Base-by-base conservation (phyloP, 2,888 invertebrate genomes). In the Leptinotarsa rubiginosa region DNA sequence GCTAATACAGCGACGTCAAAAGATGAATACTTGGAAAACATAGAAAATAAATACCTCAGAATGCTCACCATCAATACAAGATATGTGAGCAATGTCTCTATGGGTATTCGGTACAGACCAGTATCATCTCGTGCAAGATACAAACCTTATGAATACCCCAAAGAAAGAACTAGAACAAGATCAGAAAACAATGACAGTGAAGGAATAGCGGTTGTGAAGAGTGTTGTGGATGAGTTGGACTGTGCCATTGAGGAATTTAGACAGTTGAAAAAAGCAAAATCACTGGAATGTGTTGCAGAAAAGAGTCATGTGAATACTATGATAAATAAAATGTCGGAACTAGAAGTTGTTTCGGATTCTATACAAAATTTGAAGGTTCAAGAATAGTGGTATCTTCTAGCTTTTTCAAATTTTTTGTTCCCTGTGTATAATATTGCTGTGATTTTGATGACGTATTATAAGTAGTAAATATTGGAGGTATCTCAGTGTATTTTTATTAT, bases 281-380 rank as follows among this genome's bases (percentile, higher is more conserved):
- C 92, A 0, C 87, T 92, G 56, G 92, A 92, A 83, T 91, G 91
- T 85, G 70, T 88, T 83, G 79, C 90, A 12, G 87, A 91, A 74
- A 84, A 88, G n/a, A 65, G 75, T 54, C 82, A 79, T 13, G 84
- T 85, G 74, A 72, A 81, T 65, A 78, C 77, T 67, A 77, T 69
- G 18, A 79, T 83, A 47, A 64, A 69, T 16, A 81, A 79, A 56
- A 73, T 76, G 16, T 90, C 90, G 5, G 92, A 92, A 80, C 88
- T 92, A 87, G 92, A 92, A 79, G 89, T 91, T 82, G 91, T 92
- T 65, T 92, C 92, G 13, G 90, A 90, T 77, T 89, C 89, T 80
- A 92, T 92, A 83, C 91, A 92, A 85, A 92, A 91, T 83, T 85
- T 92, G 72, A 91, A 90, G 85, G 91, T 92, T 73, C 90, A 89